These are phyloP conservation scores for Temnothorax unifasciatus DNA, from an alignment of 2,888 invertebrate species.

Conservation along the genomic window DNA sequence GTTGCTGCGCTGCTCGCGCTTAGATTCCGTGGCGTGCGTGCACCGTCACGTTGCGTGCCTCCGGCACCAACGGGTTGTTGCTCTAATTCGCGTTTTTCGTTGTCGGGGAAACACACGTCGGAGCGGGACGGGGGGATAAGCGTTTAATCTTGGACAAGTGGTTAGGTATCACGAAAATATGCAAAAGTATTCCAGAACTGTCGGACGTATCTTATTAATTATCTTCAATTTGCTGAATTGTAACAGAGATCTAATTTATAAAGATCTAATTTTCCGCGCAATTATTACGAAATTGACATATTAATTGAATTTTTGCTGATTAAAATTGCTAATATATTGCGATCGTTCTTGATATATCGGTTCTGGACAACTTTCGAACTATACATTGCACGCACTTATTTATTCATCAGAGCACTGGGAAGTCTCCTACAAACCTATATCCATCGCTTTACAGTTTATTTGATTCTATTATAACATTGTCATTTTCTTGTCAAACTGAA, in stretches of 20 bases:
- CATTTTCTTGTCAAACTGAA: neutral
- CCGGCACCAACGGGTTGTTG: conserved; percentile 8
- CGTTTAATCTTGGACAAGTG: neutral
- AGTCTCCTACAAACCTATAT: neutral
- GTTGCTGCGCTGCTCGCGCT: conserved; percentile 8
- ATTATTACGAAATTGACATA: neutral
- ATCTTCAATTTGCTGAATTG: neutral
- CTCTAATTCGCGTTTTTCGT: conserved; percentile 35
- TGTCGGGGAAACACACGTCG: conserved; percentile 30
- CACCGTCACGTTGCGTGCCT: conserved; percentile 32
- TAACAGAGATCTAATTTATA: neutral
- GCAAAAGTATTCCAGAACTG: neutral
- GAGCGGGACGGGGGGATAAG: neutral
- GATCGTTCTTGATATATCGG: neutral
- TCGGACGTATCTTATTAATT: neutral
- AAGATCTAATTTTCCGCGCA: neutral
- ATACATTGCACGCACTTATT: neutral
- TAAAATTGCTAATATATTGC: neutral
- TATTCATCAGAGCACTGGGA: conserved; percentile 2
- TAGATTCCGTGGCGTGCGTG: conserved; percentile 10
- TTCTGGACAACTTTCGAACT: neutral
- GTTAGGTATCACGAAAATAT: neutral
- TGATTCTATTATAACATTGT: neutral
- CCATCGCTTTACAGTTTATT: conserved; percentile 7
- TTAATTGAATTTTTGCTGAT: neutral